These are phyloP conservation scores for Kryptolebias marmoratus DNA, from an alignment of 2,113 vertebrate genomes.

Conservation along the genomic window DNA sequence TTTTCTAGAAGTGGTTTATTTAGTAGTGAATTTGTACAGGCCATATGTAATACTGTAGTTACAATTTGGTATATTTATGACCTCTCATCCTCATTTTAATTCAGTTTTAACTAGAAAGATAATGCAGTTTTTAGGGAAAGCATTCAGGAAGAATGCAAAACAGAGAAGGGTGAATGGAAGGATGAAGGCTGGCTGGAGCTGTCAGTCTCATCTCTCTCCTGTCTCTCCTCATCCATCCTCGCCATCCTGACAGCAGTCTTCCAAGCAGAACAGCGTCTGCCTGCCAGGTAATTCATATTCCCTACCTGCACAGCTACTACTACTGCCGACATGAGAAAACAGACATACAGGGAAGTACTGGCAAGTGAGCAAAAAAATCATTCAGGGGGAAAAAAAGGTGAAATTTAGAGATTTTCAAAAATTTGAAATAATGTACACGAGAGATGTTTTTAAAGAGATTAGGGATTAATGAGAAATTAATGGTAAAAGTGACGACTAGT, in stretches of 20 bases:
- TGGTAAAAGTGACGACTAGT: background rate
- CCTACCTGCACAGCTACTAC: slow-evolving; percentile 64
- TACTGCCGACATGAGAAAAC: slow-evolving; percentile 43
- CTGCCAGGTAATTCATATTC: slow-evolving; percentile 83
- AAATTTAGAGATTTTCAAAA: background rate
- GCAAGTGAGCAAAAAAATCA: slow-evolving; percentile 18
- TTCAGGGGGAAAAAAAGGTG: slow-evolving; percentile 4
- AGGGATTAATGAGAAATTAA: background rate
- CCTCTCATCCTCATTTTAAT: background rate
- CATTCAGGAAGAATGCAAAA: slow-evolving; percentile 24
- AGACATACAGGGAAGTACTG: slow-evolving; percentile 26
- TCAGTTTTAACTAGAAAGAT: slow-evolving; percentile 22
- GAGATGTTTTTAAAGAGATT: background rate
- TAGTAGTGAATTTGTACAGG: background rate
- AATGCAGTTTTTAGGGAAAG: slow-evolving; percentile 32
- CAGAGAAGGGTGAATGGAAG: slow-evolving; percentile 43
- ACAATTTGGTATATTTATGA: background rate
- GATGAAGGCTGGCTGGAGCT: slow-evolving; percentile 68
- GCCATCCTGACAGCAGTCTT: slow-evolving; percentile 76
- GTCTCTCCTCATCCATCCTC: slow-evolving; percentile 78
- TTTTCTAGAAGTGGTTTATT: background rate
- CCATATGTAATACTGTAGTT: background rate
- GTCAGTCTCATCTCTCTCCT: slow-evolving; percentile 77
- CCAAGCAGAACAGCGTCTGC: slow-evolving; percentile 78
- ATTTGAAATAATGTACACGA: background rate